Evolutionary conservation across 1,140 invertebrate genomes (phyloP), one percentile per base, ranked within the genome.

Genomic region (Chymomyza costata): DNA sequence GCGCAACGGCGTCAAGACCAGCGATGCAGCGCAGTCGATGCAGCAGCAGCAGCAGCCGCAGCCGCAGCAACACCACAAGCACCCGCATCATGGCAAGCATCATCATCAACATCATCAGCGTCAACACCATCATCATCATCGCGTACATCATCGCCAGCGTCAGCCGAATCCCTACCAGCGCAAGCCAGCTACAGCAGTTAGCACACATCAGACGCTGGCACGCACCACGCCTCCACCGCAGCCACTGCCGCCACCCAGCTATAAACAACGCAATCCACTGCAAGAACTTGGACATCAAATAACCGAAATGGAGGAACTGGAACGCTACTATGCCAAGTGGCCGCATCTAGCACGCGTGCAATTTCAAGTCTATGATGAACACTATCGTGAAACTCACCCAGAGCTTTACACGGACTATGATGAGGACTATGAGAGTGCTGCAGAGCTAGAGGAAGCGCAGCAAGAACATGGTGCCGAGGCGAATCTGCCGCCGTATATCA

Each of bases 281-380:
- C 21, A 58, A 1, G 61, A 37, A 7, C 35, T 81, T 32, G 74
- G 70, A 6, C 82, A 84, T 47, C 82, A 84, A 44, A 83, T 83
- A 6, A 83, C 81, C 16, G 70, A 83, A 5, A 35, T 83, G 37
- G 66, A 84, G 37, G 76, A 83, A 8, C 52, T 84, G n/a, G 66
- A 81, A n/a, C 69, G 69, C 3, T 78, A 82, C 38, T 82, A 82
- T 21, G 78, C 69, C 64, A 84, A 84, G 37, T 84, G 82, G 82
- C 82, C 82, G 8, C 82, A 84, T 57, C 57, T 84, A 38, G 68
- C 78, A 14, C 65, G 70, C 13, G 69, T 84, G 0, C 78, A 84
- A 49, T 82, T 76, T 21, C 82, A 84, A 49, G 43, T 84, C 6
- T 76, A 82, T 14, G 73, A 84, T 8, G 82, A 84, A 19, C 70